Evolutionary conservation across 1,140 invertebrate species (phyloP).

Genomic region (Helicoverpa zea): DNA sequence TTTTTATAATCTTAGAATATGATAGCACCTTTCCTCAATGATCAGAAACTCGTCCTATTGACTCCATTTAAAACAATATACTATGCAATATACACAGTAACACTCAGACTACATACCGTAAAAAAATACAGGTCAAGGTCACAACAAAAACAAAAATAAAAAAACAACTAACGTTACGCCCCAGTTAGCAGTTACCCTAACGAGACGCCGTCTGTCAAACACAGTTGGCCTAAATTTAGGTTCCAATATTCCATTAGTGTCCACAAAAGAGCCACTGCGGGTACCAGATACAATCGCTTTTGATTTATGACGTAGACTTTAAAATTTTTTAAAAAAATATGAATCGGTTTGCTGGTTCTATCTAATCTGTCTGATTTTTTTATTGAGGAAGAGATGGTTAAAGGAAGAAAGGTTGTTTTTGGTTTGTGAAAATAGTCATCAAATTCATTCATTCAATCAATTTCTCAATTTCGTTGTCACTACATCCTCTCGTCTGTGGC

Average conservation of each 20-base stretch:
- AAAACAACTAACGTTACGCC: background rate
- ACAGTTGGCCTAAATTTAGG: slow-evolving; percentile 45
- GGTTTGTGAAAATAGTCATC: background rate
- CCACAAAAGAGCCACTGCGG: slow-evolving; percentile 39
- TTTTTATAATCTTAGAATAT: no score
- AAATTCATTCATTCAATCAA: no score
- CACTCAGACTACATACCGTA: no score
- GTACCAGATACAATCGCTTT: slow-evolving; percentile 24
- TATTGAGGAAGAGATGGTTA: background rate
- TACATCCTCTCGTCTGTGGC: no score
- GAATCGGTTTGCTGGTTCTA: background rate
- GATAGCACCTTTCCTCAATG: no score
- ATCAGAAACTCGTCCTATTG: no score
- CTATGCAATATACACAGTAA: no score
- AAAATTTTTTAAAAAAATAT: slow-evolving; percentile 3
- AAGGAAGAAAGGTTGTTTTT: background rate
- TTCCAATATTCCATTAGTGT: slow-evolving; percentile 43
- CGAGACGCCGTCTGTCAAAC: slow-evolving; percentile 20
- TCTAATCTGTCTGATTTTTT: background rate
- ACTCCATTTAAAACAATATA: no score
- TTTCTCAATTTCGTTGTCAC: no score
- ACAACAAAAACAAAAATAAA: background rate
- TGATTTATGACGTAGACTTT: slow-evolving; percentile 32
- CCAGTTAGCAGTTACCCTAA: background rate
- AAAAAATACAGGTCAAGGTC: background rate